Evolutionary conservation across 2,888 invertebrate species (phyloP), one percentile per base, ranked within the genome.

Genomic region (Agrotis segetum): DNA sequence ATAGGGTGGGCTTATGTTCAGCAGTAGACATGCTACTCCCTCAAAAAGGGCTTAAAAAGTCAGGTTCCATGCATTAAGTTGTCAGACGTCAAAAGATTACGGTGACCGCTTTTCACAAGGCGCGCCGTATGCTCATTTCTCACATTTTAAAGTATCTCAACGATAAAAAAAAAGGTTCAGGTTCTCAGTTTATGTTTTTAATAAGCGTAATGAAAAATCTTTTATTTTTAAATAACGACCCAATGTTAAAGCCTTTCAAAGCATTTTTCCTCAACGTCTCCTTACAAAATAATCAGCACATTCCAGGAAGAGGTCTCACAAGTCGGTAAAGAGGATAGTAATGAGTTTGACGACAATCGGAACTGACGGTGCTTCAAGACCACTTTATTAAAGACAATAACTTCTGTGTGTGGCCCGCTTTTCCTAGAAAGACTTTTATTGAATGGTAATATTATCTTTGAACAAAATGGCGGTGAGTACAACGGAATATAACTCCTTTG

Each of bases 341-440:
- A 87, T 85, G 81, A 85, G 81, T 85, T 85, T 84, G 77, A 81
- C 76, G 64, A 73, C 69, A 49, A 49, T 56, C 71, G 64, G 75
- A 77, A 73, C 67, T 60, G 72, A 74, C 81, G 67, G 62, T 64
- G 49, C 67, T 59, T 80, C 55, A 71, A 80, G 69, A 76, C 66
- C 79, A 71, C 85, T 83, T 79, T 81, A 79, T 83, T 78, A 81
- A 76, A 73, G 65, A 77, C 73, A 83, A 83, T 81, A 74, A 67
- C 69, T 76, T 47, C 55, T 64, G 58, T 67, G 34, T 75, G 72
- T 75, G 67, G 40, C 40, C 40, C 40, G 40, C 24, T 40, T 68
- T 71, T 56, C 47, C 44, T 7, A 49, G 55, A 50, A 56, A 63
- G 62, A 49, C 46, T 66, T 69, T 65, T 58, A 74, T 67, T 70